These are phyloP conservation scores for Ferdinandea cuprea DNA, from an alignment of 2,888 invertebrate genomes.

Conservation along the genomic window DNA sequence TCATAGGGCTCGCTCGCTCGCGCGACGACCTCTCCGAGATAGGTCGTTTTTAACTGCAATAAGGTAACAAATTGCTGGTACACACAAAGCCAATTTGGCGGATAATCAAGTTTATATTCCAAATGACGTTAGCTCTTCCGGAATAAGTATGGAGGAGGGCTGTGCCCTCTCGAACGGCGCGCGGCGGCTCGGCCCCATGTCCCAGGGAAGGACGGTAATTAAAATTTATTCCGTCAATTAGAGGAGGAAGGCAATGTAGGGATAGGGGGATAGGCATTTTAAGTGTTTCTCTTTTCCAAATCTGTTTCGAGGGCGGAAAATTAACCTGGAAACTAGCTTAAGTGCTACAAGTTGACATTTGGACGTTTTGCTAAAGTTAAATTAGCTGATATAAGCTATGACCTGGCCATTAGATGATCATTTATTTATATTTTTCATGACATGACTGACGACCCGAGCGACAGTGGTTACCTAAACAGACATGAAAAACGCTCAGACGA, in stretches of 20 bases:
- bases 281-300: constrained; percentile 51
- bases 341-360: constrained; percentile 13
- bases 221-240: constrained; percentile 71
- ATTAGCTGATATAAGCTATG: background rate
- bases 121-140: constrained; percentile 47
- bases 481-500: no score
- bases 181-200: background rate
- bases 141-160: constrained; percentile 5
- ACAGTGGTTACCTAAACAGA: no score
- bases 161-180: no score
- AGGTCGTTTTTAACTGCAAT: constrained; percentile 70
- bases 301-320: constrained; percentile 17
- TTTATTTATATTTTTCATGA: no score
- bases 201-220: constrained; percentile 52
- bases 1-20: constrained; percentile 63
- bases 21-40: constrained; percentile 30
- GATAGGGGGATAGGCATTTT: constrained; percentile 21
- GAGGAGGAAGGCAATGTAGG: constrained; percentile 13
- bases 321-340: constrained; percentile 13
- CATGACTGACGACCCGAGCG: no score
- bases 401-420: background rate
- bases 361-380: background rate
- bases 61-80: constrained; percentile 72
- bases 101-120: constrained; percentile 70
- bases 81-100: constrained; percentile 74